phyloP scores from a whole-genome alignment of 2,113 vertebrate species.

The Petrocephalus microphthalmus region DNA sequence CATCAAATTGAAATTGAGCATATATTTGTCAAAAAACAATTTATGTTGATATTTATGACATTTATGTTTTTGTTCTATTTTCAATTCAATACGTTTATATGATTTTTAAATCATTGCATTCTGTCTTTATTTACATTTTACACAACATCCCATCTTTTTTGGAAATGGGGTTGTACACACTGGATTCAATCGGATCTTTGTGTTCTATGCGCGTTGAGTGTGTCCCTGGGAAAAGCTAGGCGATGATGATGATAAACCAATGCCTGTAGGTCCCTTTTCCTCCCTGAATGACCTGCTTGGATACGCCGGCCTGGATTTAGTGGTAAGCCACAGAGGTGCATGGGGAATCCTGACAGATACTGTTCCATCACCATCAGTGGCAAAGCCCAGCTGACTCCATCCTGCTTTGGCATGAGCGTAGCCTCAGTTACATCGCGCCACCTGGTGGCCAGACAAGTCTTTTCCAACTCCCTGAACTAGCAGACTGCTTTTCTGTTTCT shows the following conservation, averaged over 20 bases:
- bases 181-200: not conserved
- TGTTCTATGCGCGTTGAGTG: not conserved
- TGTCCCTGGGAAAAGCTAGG: not conserved
- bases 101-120: no score
- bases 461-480: not conserved
- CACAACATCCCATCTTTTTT: no score
- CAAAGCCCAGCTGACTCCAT: not conserved
- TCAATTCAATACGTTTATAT: no score
- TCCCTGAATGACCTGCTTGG: not conserved
- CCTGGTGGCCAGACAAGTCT: not conserved
- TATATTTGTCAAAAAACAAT: no score
- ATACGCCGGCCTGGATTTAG: not conserved
- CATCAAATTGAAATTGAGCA: no score
- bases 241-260: not conserved
- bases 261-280: not conserved
- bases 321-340: no score
- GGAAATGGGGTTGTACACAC: not conserved
- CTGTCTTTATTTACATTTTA: no score
- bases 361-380: not conserved
- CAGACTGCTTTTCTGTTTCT: not conserved
- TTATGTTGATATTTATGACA: no score
- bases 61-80: no score
- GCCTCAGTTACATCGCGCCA: not conserved
- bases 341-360: not conserved
- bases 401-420: not conserved